Conservation (phyloP, 2,888 invertebrate genomes). For the Anorthoa munda region DNA sequence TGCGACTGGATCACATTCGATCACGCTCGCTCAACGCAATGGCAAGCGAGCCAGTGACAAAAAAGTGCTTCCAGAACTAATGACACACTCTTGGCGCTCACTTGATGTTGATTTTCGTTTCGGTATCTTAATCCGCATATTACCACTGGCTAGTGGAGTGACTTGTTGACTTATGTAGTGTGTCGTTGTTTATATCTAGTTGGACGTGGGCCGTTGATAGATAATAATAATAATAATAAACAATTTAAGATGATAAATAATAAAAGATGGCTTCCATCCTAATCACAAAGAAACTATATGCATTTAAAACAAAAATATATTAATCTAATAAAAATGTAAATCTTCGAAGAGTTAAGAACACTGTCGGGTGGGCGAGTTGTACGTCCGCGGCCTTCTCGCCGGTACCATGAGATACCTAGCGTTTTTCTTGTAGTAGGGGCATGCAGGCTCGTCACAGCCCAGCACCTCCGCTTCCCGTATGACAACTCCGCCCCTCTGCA, state of each 20-base stretch:
- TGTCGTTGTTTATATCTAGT: neutral
- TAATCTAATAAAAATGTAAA: slow-evolving; percentile 60
- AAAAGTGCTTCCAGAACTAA: too few relatives aligned
- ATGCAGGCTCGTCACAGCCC: slow-evolving; percentile 87
- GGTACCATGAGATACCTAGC: slow-evolving; percentile 84
- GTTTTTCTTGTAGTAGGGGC: slow-evolving; percentile 88
- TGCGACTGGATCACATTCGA: too few relatives aligned
- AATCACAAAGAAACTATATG: slow-evolving; percentile 15
- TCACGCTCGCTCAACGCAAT: too few relatives aligned
- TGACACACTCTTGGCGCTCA: neutral
- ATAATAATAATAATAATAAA: too few relatives aligned
- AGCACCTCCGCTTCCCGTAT: slow-evolving; percentile 82
- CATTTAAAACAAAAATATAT: slow-evolving; percentile 43
- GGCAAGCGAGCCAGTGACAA: too few relatives aligned
- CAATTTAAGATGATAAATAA: too few relatives aligned
- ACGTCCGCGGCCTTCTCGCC: slow-evolving; percentile 77
- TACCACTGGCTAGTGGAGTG: neutral
- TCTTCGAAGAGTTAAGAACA: slow-evolving; percentile 54
- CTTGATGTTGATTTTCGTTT: too few relatives aligned
- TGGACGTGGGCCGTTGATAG: neutral
- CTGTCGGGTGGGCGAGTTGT: slow-evolving; percentile 77
- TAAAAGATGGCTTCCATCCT: neutral
- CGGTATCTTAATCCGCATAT: too few relatives aligned
- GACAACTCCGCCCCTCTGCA: slow-evolving; percentile 72
- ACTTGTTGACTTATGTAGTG: neutral